A percentile compares a stretch with the other conserved stretches of the same genome.
Conservation (phyloP, 2,888 invertebrate genomes). For the Cheilosia vernalis region DNA sequence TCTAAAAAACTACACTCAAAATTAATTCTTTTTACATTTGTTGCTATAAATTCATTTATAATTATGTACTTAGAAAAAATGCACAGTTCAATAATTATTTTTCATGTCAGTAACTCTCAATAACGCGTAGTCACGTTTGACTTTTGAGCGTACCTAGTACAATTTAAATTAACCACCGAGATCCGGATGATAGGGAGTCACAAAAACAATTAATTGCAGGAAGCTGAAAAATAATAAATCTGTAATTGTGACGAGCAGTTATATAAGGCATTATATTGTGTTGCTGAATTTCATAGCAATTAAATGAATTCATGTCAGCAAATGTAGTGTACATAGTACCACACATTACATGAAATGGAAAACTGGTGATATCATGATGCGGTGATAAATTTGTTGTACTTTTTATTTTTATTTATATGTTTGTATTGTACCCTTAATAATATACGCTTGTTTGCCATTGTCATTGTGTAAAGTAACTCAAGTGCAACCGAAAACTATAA, state of each 20-base stretch:
- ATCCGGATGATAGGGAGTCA: constrained; percentile 10
- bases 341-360: constrained; percentile 32
- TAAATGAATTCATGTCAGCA: constrained; percentile 42
- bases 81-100: no score
- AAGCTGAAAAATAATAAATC: constrained; percentile 3
- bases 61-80: no score
- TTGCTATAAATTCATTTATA: no score
- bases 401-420: constrained; percentile 13
- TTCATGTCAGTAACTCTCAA: no score
- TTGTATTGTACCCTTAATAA: constrained; percentile 22
- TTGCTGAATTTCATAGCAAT: constrained; percentile 26
- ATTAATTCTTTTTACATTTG: no score
- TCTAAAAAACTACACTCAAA: no score
- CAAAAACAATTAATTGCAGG: constrained; percentile 26
- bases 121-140: no score
- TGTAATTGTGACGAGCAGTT: constrained; percentile 12
- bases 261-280: constrained; percentile 21
- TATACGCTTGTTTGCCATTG: constrained; percentile 28
- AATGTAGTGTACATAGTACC: neutral
- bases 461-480: constrained; percentile 58
- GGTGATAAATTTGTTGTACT: constrained; percentile 26
- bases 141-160: neutral
- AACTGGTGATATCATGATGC: constrained; percentile 47
- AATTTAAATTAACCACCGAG: neutral
- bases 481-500: constrained; percentile 60